Evolutionary conservation across 1,140 invertebrate genomes (phyloP).

Genomic region (Choristoneura fumiferana): DNA sequence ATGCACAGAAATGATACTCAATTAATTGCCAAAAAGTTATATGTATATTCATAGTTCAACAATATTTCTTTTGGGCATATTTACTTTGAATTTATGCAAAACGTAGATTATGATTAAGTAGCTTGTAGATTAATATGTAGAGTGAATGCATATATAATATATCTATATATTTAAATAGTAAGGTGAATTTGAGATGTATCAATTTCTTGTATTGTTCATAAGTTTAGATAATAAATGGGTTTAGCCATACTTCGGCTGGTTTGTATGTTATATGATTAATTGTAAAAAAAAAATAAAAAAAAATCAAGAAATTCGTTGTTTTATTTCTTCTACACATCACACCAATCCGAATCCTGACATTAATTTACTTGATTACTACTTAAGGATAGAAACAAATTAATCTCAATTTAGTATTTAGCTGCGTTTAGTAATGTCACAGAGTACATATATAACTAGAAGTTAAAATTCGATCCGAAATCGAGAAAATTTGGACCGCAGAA

Average conservation of each 20-base stretch:
- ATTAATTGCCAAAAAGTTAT: slow-evolving; percentile 78
- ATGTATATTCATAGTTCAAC: slow-evolving; percentile 78
- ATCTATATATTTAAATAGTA: slow-evolving; percentile 75
- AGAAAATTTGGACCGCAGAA: too few species aligned
- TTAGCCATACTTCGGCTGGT: slow-evolving; percentile 78
- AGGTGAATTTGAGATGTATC: slow-evolving; percentile 77
- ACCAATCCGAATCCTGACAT: neutral
- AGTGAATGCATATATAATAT: slow-evolving; percentile 76
- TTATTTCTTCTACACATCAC: slow-evolving; percentile 62
- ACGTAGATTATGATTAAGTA: slow-evolving; percentile 77
- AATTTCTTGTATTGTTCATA: slow-evolving; percentile 78
- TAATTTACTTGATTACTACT: too few species aligned
- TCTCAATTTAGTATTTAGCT: too few species aligned
- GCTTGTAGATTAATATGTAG: slow-evolving; percentile 76
- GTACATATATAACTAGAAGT: too few species aligned
- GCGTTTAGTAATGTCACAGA: too few species aligned
- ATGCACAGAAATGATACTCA: slow-evolving; percentile 79
- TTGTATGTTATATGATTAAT: slow-evolving; percentile 79
- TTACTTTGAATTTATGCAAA: slow-evolving; percentile 78
- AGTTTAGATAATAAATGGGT: slow-evolving; percentile 78
- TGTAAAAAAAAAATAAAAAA: slow-evolving; percentile 75
- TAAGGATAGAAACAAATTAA: too few species aligned
- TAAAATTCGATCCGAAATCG: too few species aligned
- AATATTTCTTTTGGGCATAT: slow-evolving; percentile 79
- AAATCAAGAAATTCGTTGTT: slow-evolving; percentile 60